Base-by-base conservation (phyloP, 2,113 vertebrate species). In the Myrmecophaga tridactyla region DNA sequence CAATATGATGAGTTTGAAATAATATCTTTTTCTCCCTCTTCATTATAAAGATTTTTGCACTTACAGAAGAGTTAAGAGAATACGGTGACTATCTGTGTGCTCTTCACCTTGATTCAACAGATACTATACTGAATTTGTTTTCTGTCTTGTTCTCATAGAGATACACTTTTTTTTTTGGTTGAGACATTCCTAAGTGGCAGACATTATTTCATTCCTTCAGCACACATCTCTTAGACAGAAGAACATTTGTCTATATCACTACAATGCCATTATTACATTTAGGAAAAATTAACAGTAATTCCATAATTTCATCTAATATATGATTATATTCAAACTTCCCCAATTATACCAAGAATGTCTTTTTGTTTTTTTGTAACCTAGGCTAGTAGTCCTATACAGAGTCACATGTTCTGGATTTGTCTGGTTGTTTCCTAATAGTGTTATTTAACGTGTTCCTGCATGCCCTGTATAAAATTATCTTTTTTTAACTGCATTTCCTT, bases 1-100 rank as follows among this genome's bases (percentile, higher is more conserved):
- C n/a, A n/a, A n/a, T n/a, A n/a, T n/a, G 51, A 70, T 58, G 15
- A 76, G 17, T 94, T 88, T 93, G 82, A 90, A 90, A 78, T 90
- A 36, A 8, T 78, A 34, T 90, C 46, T n/a, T 84, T 51, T 51
- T n/a, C 4, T 34, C 3, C 58, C 11, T 93, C 92, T 94, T 25
- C 82, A 27, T 83, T 87, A 73, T 73, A 70, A 70, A 92, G 34
- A 48, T 86, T 60, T 86, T 96, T 83, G 46, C 41, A 73, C 39
- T 87, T 93, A 72, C 3, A 89, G 46, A 75, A 86, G 39, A 62
- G 18, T 89, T 89, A 39, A 86, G 92, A 78, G 46, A 89, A 41
- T 77, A 48, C 36, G 67, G 12, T 75, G 29, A 85, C n/a, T 69
- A 85, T 70, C 60, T 87, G 0, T 93, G 58, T 86, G 29, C 39